Percentiles rank a stretch among this genome's conserved stretches.
These are phyloP conservation scores for Osedax fenrisi DNA, from an alignment of 2,888 invertebrate species.

Conservation along the genomic window DNA sequence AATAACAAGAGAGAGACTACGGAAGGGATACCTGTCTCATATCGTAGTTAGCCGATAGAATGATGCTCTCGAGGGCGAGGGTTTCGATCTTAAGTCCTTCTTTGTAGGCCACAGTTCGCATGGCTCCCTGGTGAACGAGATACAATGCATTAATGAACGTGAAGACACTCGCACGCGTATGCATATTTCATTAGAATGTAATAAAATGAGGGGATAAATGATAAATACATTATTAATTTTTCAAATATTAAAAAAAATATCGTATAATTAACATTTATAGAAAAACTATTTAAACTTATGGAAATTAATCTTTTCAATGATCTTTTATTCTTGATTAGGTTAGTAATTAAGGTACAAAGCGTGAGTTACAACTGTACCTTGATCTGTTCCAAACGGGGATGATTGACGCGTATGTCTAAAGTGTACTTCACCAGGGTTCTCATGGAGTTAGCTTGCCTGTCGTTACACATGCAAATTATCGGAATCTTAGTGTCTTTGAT, in stretches of 20 bases:
- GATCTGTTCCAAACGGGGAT: slow-evolving; percentile 78
- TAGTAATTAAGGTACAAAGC: too few species aligned
- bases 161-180: too few species aligned
- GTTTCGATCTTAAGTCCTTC: slow-evolving; percentile 69
- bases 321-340: too few species aligned
- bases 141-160: background rate
- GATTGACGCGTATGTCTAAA: slow-evolving; percentile 72
- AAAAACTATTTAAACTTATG: too few species aligned
- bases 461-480: slow-evolving; percentile 78
- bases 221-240: too few species aligned
- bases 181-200: too few species aligned
- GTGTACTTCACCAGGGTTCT: slow-evolving; percentile 82
- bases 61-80: slow-evolving; percentile 69
- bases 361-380: too few species aligned
- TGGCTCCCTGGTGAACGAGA: slow-evolving; percentile 60
- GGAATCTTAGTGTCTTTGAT: slow-evolving; percentile 67
- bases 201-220: too few species aligned
- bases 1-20: too few species aligned
- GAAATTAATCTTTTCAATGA: too few species aligned
- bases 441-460: slow-evolving; percentile 77
- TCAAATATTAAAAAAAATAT: too few species aligned
- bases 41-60: slow-evolving; percentile 76
- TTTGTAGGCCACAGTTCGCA: slow-evolving; percentile 80
- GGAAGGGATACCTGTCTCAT: slow-evolving; percentile 66
- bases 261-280: too few species aligned